Percentiles rank a stretch among this genome's conserved stretches.
Evolutionary conservation across 2,113 vertebrate genomes (phyloP).

Genomic region (Trinectes maculatus): DNA sequence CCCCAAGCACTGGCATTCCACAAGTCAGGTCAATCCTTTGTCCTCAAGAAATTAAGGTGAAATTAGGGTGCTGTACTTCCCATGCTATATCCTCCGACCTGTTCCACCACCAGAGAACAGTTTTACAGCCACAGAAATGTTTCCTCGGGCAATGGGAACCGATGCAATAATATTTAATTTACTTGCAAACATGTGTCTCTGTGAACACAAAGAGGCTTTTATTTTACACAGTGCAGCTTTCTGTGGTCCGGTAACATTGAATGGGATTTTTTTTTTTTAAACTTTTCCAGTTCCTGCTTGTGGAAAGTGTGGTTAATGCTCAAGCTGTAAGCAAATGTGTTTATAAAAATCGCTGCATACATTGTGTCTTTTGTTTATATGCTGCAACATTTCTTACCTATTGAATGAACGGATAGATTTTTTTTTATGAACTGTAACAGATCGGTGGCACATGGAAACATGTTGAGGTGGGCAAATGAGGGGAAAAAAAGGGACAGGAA

Average conservation of each 20-base stretch:
- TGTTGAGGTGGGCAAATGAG: slow-evolving; percentile 71
- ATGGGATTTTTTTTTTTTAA: slow-evolving; percentile 4
- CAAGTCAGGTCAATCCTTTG: slow-evolving; percentile 75
- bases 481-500: slow-evolving; percentile 76
- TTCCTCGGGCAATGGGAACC: slow-evolving; percentile 5
- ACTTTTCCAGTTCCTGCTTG: slow-evolving; percentile 39
- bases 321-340: slow-evolving; percentile 34
- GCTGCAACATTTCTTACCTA: slow-evolving; percentile 38
- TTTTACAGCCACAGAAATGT: slow-evolving; percentile 8
- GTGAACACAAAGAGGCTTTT: slow-evolving; percentile 61
- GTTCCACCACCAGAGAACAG: slow-evolving; percentile 6
- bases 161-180: slow-evolving; percentile 23
- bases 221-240: slow-evolving; percentile 58
- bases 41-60: slow-evolving; percentile 59
- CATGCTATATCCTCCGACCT: slow-evolving; percentile 31
- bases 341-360: slow-evolving; percentile 25
- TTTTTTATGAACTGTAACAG: slow-evolving; percentile 34
- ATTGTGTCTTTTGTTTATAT: slow-evolving; percentile 6
- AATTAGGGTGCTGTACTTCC: slow-evolving; percentile 50
- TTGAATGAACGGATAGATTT: slow-evolving; percentile 14
- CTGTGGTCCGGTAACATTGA: slow-evolving; percentile 39
- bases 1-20: slow-evolving; percentile 74
- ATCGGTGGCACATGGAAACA: slow-evolving; percentile 73
- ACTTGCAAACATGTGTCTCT: slow-evolving; percentile 36
- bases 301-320: slow-evolving; percentile 67